Evolutionary conservation across 2,113 vertebrate genomes (phyloP).

Genomic region (Cacatua alba): DNA sequence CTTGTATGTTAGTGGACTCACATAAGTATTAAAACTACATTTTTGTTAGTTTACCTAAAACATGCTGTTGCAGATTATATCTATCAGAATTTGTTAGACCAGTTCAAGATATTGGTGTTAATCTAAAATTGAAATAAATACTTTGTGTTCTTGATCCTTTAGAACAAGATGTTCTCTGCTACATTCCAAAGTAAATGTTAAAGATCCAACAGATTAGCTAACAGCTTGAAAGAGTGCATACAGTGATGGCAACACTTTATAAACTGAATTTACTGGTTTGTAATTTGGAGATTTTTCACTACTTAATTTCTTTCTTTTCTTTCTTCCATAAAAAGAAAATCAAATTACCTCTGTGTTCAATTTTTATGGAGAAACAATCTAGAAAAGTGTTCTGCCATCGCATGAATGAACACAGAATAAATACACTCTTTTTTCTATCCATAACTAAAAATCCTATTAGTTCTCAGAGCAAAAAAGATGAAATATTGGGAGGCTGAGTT

Average conservation of each 20-base stretch:
- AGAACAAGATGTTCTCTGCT: neutral
- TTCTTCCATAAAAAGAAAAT: neutral
- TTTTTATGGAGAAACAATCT: neutral
- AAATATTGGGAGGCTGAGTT: neutral
- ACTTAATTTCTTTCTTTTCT: neutral
- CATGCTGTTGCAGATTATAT: neutral
- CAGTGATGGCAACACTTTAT: neutral
- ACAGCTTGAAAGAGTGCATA: neutral
- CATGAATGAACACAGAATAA: neutral
- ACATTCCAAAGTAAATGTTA: neutral
- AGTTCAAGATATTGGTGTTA: neutral
- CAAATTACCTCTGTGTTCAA: neutral
- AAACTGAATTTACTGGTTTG: neutral
- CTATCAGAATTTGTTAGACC: neutral
- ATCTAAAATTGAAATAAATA: neutral
- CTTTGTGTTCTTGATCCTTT: neutral
- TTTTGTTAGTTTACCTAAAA: neutral
- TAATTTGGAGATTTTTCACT: neutral
- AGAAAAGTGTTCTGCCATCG: neutral
- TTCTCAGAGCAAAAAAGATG: neutral
- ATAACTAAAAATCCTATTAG: neutral
- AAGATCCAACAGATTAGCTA: conserved; percentile 2
- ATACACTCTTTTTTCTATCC: neutral
- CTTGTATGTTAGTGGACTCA: neutral
- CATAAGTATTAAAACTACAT: neutral